phyloP scores from a whole-genome alignment of 1,140 invertebrate species.

The Eubasilissa regina region DNA sequence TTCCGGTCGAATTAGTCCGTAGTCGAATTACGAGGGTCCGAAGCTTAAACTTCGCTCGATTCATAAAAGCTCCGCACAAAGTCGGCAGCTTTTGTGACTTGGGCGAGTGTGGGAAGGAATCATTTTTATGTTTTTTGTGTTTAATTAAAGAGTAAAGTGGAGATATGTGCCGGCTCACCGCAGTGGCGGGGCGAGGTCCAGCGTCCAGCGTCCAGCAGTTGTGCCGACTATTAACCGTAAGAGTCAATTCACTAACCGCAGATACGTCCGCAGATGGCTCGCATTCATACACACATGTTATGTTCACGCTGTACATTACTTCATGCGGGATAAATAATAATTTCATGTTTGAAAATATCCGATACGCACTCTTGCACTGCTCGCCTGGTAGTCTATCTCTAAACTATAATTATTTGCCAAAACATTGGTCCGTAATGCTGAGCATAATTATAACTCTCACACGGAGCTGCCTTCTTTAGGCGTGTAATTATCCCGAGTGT shows the following conservation, averaged over 20 bases:
- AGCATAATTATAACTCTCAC: too few species aligned
- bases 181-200: not conserved
- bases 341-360: conserved; percentile 1
- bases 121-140: conserved; percentile 16
- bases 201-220: not conserved
- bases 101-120: not conserved
- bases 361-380: not conserved
- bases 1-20: conserved; percentile 59
- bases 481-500: too few species aligned
- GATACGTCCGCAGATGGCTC: conserved; percentile 1
- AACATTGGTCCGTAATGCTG: not conserved
- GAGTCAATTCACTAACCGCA: conserved; percentile 15
- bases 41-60: conserved; percentile 23
- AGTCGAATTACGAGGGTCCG: conserved; percentile 50
- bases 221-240: not conserved
- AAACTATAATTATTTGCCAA: not conserved
- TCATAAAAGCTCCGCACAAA: conserved; percentile 33
- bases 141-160: conserved; percentile 7
- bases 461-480: too few species aligned
- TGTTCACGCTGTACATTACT: not conserved
- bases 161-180: conserved; percentile 11
- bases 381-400: not conserved
- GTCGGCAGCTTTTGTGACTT: conserved; percentile 35
- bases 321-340: conserved; percentile 11
- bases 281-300: conserved; percentile 8